Evolutionary conservation across 1,140 invertebrate genomes (phyloP), one percentile per base, ranked within the genome.

Genomic region (Neodiprion virginianus): DNA sequence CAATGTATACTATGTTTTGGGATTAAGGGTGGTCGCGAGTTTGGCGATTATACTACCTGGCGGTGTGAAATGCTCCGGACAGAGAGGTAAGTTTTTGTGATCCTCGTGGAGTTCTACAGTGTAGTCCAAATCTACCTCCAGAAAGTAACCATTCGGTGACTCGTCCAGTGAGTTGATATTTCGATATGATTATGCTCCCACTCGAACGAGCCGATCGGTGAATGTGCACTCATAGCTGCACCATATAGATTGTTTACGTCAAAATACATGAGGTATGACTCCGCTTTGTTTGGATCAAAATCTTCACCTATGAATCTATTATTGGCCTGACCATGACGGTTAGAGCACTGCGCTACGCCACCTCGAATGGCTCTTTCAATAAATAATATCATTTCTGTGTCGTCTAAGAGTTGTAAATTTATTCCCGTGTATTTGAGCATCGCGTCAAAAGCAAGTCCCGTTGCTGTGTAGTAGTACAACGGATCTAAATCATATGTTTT

Each of bases 201-300:
- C 78, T 88, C 69, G 84, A 91, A 91, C 49, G 81, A 76, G 48
- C 73, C 75, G 23, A 76, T 78, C 21, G 89, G 89, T 65, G 91
- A 79, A 75, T 75, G 79, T 76, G 87, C 79, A 21, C 79, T 85
- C 88, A 91, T 89, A 11, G 86, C 85, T 72, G 78, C 85, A 11
- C 90, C 90, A 86, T 92, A 92, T 68, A 90, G 79, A 83, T 91
- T 91, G 79, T 91, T 91, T 12, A 83, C 84, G 86, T 91, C 90
- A 48, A 86, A 83, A 81, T 91, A 90, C 28, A 84, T 78, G 21
- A 90, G 61, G 81, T 82, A 89, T 12, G 80, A 83, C 53, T 68
- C 72, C 23, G 72, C 69, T 77, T 87, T 73, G 61, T 76, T 81
- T 21, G 72, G 11, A 85, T 91, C 80, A 82, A 84, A 90, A 78